Conservation (phyloP, 2,888 invertebrate genomes). For the Callyntrura sp. region DNA sequence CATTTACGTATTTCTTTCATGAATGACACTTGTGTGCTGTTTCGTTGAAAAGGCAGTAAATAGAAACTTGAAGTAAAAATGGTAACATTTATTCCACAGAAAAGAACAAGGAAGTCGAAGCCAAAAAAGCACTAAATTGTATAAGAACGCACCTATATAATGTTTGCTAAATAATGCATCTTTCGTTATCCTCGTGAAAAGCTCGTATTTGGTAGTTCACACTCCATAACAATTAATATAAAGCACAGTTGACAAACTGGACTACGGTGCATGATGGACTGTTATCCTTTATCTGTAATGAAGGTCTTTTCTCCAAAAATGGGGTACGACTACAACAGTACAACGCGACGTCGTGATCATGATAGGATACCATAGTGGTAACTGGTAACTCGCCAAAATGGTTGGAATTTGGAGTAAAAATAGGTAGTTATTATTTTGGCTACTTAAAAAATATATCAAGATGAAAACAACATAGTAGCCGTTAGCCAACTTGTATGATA, state of each 20-base stretch:
- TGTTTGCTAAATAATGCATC: slow-evolving; percentile 50
- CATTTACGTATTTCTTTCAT: neutral
- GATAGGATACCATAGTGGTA: too few relatives aligned
- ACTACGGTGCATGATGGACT: neutral
- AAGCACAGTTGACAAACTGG: neutral
- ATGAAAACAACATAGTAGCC: too few relatives aligned
- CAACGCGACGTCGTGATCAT: neutral
- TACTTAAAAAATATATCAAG: too few relatives aligned
- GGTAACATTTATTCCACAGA: neutral
- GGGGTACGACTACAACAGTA: neutral
- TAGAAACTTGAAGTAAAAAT: slow-evolving; percentile 30
- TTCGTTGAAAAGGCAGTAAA: neutral
- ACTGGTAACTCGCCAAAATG: too few relatives aligned
- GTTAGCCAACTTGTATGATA: too few relatives aligned
- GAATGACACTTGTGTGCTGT: neutral
- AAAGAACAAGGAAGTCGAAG: slow-evolving; percentile 41
- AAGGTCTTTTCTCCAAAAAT: slow-evolving; percentile 8
- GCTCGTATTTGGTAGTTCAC: neutral
- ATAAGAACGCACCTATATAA: too few relatives aligned
- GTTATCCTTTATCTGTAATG: neutral
- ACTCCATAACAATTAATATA: slow-evolving; percentile 8
- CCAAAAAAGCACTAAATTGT: slow-evolving; percentile 44
- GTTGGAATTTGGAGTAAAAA: too few relatives aligned
- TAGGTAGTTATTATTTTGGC: too few relatives aligned
- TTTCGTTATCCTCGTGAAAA: slow-evolving; percentile 26